Evolutionary conservation across 2,888 invertebrate genomes (phyloP).

Genomic region (Monochamus alternatus): DNA sequence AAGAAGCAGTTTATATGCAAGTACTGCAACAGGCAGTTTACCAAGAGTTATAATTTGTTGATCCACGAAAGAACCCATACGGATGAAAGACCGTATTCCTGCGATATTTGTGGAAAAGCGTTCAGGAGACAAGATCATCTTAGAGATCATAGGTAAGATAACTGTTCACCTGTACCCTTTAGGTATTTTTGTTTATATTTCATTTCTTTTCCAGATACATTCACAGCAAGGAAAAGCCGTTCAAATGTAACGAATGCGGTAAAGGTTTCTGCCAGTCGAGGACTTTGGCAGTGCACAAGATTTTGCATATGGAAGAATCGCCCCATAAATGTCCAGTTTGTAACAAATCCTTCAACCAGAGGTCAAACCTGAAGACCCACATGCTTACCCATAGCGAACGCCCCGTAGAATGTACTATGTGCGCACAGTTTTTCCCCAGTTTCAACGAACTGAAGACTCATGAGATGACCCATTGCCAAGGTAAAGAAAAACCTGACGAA

Average conservation of each 20-base stretch:
- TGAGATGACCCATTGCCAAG: constrained; percentile 60
- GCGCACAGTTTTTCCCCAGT: constrained; percentile 65
- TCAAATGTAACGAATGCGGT: constrained; percentile 96
- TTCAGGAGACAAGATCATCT: constrained; percentile 96
- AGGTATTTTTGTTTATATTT: too few species aligned
- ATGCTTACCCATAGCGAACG: constrained; percentile 89
- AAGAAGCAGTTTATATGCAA: constrained; percentile 96
- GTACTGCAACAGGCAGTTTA: constrained; percentile 97
- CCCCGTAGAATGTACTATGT: constrained; percentile 65
- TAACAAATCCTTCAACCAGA: constrained; percentile 91
- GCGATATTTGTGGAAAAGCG: constrained; percentile 96
- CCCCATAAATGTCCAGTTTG: constrained; percentile 95
- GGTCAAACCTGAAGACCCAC: constrained; percentile 93
- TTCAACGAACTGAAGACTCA: constrained; percentile 66
- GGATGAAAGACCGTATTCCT: constrained; percentile 95
- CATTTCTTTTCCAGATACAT: constrained; percentile 83
- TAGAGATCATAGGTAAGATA: constrained; percentile 85
- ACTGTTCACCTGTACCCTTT: background rate
- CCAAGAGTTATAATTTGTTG: constrained; percentile 97
- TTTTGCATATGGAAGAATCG: constrained; percentile 93
- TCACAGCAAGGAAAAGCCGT: constrained; percentile 98
- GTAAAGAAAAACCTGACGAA: constrained; percentile 43
- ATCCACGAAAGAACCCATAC: constrained; percentile 98
- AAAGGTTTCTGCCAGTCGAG: constrained; percentile 99
- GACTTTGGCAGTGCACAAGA: constrained; percentile 96